These are phyloP conservation scores for Morphnarchus princeps DNA, from an alignment of 2,113 vertebrate species.

Conservation along the genomic window DNA sequence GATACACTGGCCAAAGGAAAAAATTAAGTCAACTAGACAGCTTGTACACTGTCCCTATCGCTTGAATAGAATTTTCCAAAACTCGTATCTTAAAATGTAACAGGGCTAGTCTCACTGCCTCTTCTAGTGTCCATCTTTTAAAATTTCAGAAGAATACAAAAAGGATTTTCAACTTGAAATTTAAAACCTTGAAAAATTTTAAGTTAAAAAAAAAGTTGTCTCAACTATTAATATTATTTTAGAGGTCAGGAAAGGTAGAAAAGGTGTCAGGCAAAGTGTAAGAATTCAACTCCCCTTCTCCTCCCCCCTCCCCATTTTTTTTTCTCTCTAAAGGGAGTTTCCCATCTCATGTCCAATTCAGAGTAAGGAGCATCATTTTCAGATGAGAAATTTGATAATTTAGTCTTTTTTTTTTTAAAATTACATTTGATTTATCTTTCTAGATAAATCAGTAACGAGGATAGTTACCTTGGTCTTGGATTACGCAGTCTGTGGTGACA, in stretches of 20 bases:
- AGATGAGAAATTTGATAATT: background rate
- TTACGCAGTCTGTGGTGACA: constrained; percentile 88
- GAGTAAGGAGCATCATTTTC: background rate
- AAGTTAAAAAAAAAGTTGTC: background rate
- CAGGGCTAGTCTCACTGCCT: background rate
- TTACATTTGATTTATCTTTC: background rate
- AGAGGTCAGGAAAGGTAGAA: background rate
- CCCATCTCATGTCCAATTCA: background rate
- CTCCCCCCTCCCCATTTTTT: accelerated
- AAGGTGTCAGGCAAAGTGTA: background rate
- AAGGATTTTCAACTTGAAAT: background rate
- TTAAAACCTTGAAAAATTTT: background rate
- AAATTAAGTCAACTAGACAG: background rate
- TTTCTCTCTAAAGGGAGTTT: background rate
- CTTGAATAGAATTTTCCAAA: background rate
- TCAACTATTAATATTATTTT: background rate
- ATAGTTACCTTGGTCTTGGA: constrained; percentile 93
- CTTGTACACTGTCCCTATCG: background rate
- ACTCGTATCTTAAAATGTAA: background rate
- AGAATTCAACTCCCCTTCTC: background rate
- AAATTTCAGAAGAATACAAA: background rate
- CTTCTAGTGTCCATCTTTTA: background rate
- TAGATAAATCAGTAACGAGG: background rate
- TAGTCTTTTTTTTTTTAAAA: background rate
- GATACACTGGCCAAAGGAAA: background rate